Evolutionary conservation across 1,140 invertebrate species (phyloP).

Genomic region (Nixonia krombeini): DNA sequence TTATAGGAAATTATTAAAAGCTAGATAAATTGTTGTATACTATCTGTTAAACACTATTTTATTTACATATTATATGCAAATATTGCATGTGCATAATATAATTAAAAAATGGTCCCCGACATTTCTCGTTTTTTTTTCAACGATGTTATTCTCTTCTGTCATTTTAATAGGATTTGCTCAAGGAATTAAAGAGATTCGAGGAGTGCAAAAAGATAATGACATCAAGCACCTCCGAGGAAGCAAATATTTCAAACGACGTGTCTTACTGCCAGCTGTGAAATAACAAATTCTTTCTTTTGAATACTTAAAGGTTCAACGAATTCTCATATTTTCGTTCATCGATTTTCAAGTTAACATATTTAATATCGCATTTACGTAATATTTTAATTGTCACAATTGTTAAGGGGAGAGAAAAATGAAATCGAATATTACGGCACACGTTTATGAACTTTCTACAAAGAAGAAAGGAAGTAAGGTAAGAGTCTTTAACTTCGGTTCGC

Average conservation of each 20-base stretch:
- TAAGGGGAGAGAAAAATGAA: background rate
- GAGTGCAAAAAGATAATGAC: conserved; percentile 40
- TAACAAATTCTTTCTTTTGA: background rate
- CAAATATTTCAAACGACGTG: conserved; percentile 3
- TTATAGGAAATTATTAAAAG: no score
- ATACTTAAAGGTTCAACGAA: background rate
- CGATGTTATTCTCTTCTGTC: background rate
- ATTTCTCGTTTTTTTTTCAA: background rate
- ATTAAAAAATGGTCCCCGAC: no score
- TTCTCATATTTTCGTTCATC: background rate
- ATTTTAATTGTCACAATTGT: conserved; percentile 19
- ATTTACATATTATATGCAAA: no score
- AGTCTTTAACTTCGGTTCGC: background rate
- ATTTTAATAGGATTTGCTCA: conserved; percentile 66
- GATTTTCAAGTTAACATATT: no score
- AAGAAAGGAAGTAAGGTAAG: background rate
- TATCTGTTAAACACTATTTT: no score
- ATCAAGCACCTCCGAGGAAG: background rate
- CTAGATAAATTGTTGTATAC: no score
- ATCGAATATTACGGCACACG: no score
- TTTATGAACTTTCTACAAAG: no score
- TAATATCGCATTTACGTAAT: no score
- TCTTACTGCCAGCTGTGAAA: background rate
- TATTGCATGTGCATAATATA: no score
- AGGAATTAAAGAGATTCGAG: conserved; percentile 64